phyloP scores from a whole-genome alignment of 2,797 vertebrate genomes.

The Myripristis murdjan region DNA sequence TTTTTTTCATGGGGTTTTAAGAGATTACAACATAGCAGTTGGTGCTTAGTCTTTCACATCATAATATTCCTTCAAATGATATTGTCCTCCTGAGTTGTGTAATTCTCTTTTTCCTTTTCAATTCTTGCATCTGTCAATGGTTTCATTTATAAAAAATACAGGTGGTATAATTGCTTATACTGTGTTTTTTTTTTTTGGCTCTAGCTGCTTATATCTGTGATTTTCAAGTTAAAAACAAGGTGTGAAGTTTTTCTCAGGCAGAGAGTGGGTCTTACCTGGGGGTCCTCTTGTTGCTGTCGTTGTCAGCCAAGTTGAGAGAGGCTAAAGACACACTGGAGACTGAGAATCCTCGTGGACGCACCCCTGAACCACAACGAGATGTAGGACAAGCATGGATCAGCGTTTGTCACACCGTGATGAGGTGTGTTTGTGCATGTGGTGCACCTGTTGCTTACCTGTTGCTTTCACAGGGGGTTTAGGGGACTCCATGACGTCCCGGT shows the following conservation, averaged over 20 bases:
- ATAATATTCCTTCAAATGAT: too few species aligned
- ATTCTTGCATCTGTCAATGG: too few species aligned
- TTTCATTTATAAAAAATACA: too few species aligned
- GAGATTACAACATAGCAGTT: too few species aligned
- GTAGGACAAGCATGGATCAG: conserved; percentile 35
- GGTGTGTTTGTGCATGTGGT: background rate
- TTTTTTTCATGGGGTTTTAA: too few species aligned
- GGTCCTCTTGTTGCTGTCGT: conserved; percentile 91
- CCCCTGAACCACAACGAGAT: conserved; percentile 82
- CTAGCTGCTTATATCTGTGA: background rate
- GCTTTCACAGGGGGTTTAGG: conserved; percentile 88
- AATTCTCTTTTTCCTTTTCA: too few species aligned
- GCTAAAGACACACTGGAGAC: conserved; percentile 96
- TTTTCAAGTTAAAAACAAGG: background rate
- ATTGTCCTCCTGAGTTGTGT: too few species aligned
- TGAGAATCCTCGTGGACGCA: conserved; percentile 91
- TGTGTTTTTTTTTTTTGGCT: background rate
- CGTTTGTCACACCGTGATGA: background rate
- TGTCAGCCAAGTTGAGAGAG: conserved; percentile 94
- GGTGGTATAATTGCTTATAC: too few species aligned
- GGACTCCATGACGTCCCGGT: conserved; percentile 93
- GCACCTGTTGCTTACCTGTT: conserved; percentile 85
- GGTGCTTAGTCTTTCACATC: too few species aligned
- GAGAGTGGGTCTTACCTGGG: conserved; percentile 87
- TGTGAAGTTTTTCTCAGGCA: background rate